phyloP scores from a whole-genome alignment of 2,888 invertebrate species.

The Ditula angustiorana region DNA sequence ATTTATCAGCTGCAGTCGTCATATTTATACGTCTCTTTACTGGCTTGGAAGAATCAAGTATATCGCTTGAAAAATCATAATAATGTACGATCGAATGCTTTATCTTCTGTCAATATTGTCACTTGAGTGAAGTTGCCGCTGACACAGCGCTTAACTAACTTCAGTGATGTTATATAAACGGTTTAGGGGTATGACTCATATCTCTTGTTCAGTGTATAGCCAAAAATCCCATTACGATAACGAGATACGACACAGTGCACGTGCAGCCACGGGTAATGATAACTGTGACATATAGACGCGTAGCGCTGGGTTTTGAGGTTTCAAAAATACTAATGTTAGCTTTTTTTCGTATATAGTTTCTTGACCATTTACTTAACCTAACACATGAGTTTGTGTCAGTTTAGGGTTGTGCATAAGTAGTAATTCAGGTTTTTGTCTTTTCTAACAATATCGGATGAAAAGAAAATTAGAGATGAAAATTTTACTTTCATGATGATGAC shows the following conservation, averaged over 20 bases:
- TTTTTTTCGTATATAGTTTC: no score
- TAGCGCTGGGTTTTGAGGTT: no score
- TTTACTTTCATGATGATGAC: no score
- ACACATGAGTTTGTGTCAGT: no score
- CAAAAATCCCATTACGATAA: not conserved
- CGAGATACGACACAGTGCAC: no score
- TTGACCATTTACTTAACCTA: no score
- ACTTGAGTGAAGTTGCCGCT: not conserved
- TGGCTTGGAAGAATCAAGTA: no score
- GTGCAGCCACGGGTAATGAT: not conserved
- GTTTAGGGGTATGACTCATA: not conserved
- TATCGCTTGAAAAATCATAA: not conserved
- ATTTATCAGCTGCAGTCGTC: not conserved
- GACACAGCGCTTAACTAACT: constrained; percentile 4
- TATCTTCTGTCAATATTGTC: not conserved
- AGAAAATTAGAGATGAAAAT: no score
- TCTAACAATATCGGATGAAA: no score
- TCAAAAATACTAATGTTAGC: no score
- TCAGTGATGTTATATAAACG: constrained; percentile 1
- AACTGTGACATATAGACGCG: not conserved
- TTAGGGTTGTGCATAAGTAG: no score
- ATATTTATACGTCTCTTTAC: not conserved
- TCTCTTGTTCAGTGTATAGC: not conserved
- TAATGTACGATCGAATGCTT: not conserved
- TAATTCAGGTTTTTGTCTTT: no score